These are phyloP conservation scores for Strigamia maritima DNA, from an alignment of 2,888 invertebrate species.

Conservation along the genomic window DNA sequence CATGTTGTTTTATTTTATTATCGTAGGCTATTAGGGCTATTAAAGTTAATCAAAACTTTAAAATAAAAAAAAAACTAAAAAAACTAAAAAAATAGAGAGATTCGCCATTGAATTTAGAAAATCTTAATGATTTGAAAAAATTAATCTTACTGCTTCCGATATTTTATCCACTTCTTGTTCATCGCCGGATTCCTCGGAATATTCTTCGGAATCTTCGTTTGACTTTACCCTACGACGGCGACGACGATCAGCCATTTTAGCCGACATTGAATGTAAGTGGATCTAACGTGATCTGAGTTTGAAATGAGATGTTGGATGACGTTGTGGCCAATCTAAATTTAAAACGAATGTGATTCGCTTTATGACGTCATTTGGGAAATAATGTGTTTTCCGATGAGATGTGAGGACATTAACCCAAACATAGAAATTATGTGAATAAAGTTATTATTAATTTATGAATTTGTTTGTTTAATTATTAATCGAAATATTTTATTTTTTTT, in stretches of 20 bases:
- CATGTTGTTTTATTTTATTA: neutral
- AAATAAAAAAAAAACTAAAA: neutral
- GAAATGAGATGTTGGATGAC: neutral
- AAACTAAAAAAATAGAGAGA: neutral
- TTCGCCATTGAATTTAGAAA: neutral
- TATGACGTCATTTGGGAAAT: neutral
- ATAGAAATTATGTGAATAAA: neutral
- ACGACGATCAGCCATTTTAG: conserved; percentile 41
- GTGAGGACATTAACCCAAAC: neutral
- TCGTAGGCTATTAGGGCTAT: neutral
- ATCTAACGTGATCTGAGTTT: neutral
- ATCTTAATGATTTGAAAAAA: neutral
- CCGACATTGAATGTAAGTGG: neutral
- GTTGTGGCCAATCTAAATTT: too few relatives aligned
- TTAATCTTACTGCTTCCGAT: conserved; percentile 38
- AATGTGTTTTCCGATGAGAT: neutral
- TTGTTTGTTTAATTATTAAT: too few relatives aligned
- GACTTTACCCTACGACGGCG: conserved; percentile 37
- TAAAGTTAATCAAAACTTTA: conserved; percentile 9
- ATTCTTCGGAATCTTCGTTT: conserved; percentile 41
- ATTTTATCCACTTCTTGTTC: conserved; percentile 39
- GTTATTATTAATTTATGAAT: neutral
- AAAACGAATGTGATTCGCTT: too few relatives aligned
- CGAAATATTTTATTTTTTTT: too few relatives aligned
- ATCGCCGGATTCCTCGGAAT: conserved; percentile 40